Evolutionary conservation across 1,140 invertebrate genomes (phyloP).

Genomic region (Brachionus angularis): DNA sequence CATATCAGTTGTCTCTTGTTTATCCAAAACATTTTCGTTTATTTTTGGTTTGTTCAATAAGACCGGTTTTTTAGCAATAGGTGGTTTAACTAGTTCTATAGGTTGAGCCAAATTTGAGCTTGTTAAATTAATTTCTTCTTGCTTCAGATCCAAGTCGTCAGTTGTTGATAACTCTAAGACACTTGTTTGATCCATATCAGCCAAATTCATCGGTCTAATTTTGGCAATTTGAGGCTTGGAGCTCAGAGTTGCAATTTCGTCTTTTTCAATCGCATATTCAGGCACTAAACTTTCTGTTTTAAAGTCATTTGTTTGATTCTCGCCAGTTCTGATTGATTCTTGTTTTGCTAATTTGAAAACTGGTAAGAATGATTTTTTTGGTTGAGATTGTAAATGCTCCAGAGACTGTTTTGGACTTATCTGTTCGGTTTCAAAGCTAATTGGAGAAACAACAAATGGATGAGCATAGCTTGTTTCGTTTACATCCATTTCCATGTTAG

Average conservation of each 20-base stretch:
- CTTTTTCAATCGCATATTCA: neutral
- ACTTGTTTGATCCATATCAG: neutral
- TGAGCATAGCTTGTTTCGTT: neutral
- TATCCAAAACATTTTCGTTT: neutral
- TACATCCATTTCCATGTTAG: neutral
- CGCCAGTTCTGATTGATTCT: neutral
- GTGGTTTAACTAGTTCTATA: neutral
- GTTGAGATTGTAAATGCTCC: too few species aligned
- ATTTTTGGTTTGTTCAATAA: constrained; percentile 7
- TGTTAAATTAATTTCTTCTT: neutral
- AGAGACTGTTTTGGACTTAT: constrained; percentile 8
- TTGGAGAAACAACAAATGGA: neutral
- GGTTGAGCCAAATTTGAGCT: neutral
- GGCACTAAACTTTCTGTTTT: neutral
- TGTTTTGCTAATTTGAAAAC: constrained; percentile 10
- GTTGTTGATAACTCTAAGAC: neutral
- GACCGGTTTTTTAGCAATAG: neutral
- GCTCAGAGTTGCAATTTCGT: neutral
- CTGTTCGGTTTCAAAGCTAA: neutral
- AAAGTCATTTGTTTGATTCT: neutral
- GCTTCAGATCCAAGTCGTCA: neutral
- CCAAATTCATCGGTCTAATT: neutral
- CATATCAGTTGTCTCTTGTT: too few species aligned
- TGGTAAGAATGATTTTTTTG: neutral
- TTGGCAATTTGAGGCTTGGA: neutral